Evolutionary conservation across 1,140 invertebrate species (phyloP), one percentile per base, ranked within the genome.

Genomic region (Harlomillsia oculata): DNA sequence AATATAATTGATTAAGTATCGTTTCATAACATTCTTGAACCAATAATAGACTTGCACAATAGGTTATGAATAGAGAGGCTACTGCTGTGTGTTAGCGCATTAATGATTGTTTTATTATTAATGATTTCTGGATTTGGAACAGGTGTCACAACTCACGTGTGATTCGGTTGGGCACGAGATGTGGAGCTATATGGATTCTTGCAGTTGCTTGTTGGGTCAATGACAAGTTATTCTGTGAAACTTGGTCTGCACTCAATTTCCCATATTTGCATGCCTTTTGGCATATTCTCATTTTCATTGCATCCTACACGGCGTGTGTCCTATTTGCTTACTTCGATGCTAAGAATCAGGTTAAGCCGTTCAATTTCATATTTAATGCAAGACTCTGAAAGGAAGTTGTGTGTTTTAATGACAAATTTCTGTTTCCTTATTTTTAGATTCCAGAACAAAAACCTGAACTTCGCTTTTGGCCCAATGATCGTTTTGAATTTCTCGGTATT

Each of bases 281-380:
- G 84, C 85, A 88, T 70, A 73, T 87, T 18, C 78, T 87, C 36
- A 86, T 86, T 61, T 86, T 85, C 61, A 83, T 87, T 39, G 80
- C 83, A 0, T 79, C 82, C 40, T 63, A 63, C 45, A 18, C 62
- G 6, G 80, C 80, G 8, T 74, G 83, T 30, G 84, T 87, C 20
- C 73, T 87, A 0, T 85, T 83, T 68, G 83, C 84, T 1, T 87
- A 85, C 68, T 85, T 87, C 69, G 80, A 83, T 63, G 84, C 84
- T 0, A 76, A 77, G 50, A 78, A 82, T 40, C 82, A 84, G 65
- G 72, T 77, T 53, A 29, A 28, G n/a, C n/a, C n/a, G n/a, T n/a
- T n/a, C n/a, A n/a, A n/a, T n/a, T n/a, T n/a, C 6, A 29, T n/a
- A 46, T 6, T 39, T 39, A 25, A 26, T 44, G 13, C 2, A 34